A percentile compares a stretch with the other conserved stretches of the same genome.
Evolutionary conservation across 2,888 invertebrate genomes (phyloP).

Genomic region (Calliopum simillimum): DNA sequence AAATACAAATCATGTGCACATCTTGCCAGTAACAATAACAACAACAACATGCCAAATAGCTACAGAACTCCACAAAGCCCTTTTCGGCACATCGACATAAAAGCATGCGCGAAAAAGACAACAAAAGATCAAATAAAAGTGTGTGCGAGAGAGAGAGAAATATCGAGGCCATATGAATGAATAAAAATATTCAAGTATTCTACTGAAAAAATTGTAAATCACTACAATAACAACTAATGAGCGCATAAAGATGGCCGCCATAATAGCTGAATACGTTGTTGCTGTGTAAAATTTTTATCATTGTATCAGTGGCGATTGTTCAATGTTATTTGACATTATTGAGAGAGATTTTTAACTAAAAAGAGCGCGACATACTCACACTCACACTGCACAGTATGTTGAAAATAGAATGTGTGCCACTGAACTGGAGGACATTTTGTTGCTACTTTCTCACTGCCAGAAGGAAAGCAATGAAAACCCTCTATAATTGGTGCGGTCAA

Average conservation of each 20-base stretch:
- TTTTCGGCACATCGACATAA: slow-evolving; percentile 3
- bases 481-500: too few species aligned
- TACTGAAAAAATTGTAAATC: slow-evolving; percentile 21
- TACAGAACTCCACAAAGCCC: neutral
- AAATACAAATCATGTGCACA: slow-evolving; percentile 39
- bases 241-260: slow-evolving; percentile 48
- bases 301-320: too few species aligned
- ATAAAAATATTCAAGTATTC: neutral
- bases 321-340: too few species aligned
- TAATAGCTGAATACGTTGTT: slow-evolving; percentile 39
- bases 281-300: too few species aligned
- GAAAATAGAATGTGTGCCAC: too few species aligned
- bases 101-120: slow-evolving; percentile 8
- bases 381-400: too few species aligned
- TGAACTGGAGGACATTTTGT: neutral
- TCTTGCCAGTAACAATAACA: slow-evolving; percentile 35
- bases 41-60: slow-evolving; percentile 6
- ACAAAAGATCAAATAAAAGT: neutral
- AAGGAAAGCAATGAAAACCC: too few species aligned
- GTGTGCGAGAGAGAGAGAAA: slow-evolving; percentile 3
- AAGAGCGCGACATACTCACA: too few species aligned
- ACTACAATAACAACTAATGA: slow-evolving; percentile 26
- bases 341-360: too few species aligned
- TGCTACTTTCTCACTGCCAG: too few species aligned
- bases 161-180: slow-evolving; percentile 26